Conservation (phyloP, 2,113 vertebrate genomes). For the Micromys minutus region DNA sequence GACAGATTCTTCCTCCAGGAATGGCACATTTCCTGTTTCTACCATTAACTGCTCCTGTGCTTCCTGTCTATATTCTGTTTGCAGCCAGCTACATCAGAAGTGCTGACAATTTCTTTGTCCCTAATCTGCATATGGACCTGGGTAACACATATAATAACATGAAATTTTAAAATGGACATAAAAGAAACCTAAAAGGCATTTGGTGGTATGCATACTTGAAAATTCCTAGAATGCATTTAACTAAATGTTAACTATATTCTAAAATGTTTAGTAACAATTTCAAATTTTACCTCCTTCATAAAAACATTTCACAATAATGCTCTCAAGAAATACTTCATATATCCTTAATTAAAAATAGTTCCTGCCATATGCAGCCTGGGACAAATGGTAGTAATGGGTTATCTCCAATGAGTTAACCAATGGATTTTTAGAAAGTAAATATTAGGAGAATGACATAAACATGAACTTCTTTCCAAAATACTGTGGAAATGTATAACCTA, state of each 20-base stretch:
- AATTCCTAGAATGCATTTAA: not conserved
- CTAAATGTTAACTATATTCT: not conserved
- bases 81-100: not conserved
- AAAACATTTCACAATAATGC: not conserved
- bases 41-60: not conserved
- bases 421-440: not conserved
- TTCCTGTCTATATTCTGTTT: not conserved
- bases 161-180: not conserved
- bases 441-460: not conserved
- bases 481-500: not conserved
- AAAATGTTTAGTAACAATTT: not conserved
- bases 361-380: not conserved
- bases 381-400: not conserved
- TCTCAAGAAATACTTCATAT: not conserved
- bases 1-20: not conserved
- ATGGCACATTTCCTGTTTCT: not conserved
- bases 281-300: not conserved
- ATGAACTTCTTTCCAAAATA: not conserved
- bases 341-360: not conserved
- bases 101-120: not conserved
- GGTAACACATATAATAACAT: not conserved
- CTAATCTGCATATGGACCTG: not conserved
- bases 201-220: not conserved
- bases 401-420: not conserved
- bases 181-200: not conserved